Evolutionary conservation across 2,797 vertebrate genomes (phyloP).

Genomic region (Tragelaphus oryx): DNA sequence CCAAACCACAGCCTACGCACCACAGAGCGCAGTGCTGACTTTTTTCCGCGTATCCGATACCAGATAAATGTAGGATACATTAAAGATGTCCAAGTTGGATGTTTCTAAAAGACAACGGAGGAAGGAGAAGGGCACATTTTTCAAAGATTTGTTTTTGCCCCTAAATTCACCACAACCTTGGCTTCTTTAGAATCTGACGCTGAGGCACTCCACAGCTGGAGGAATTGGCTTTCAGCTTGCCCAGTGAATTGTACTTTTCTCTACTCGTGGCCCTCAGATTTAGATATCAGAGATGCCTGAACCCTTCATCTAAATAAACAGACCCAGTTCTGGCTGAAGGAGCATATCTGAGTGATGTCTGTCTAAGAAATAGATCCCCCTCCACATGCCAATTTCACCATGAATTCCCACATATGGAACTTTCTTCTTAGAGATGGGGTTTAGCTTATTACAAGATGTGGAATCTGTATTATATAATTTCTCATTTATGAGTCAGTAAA

Average conservation of each 20-base stretch:
- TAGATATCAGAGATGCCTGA: conserved; percentile 29
- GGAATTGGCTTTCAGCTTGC: conserved; percentile 35
- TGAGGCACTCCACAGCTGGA: not conserved
- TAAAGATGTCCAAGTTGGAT: not conserved
- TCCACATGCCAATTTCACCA: not conserved
- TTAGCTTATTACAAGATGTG: conserved; percentile 9
- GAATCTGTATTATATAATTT: not conserved
- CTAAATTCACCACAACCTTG: not conserved
- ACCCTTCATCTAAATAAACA: conserved; percentile 37
- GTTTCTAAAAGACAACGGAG: not conserved
- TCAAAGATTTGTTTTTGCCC: not conserved
- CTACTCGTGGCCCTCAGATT: not conserved
- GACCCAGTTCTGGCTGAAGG: not conserved
- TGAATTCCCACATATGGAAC: not conserved
- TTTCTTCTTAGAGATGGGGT: not conserved
- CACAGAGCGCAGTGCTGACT: not conserved
- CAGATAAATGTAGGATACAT: not conserved
- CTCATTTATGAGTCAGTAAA: not conserved
- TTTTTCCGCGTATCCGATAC: not conserved
- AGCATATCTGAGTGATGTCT: not conserved
- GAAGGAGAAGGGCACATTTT: not conserved
- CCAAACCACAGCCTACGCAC: conserved; percentile 40
- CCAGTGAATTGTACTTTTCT: not conserved
- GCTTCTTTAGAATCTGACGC: not conserved
- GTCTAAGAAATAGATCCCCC: not conserved